phyloP scores from a whole-genome alignment of 2,888 invertebrate genomes.

The Tetrapedia diversipes region DNA sequence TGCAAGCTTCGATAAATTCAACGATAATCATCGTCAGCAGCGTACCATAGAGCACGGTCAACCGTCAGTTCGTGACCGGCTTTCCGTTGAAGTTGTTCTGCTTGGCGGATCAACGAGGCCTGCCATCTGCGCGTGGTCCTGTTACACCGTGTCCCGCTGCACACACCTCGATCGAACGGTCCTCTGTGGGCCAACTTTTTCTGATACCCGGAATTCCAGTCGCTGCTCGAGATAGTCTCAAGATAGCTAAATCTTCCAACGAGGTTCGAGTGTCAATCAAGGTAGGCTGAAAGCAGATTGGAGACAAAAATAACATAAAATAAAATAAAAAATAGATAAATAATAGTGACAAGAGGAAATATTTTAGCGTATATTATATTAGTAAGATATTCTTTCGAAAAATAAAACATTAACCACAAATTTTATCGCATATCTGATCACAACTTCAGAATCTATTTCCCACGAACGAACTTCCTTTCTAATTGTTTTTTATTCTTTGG shows the following conservation, averaged over 20 bases:
- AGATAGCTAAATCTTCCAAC: neutral
- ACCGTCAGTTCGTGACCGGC: constrained; percentile 24
- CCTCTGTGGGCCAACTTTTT: neutral
- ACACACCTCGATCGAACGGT: neutral
- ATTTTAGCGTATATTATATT: too few species aligned
- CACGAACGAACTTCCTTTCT: too few species aligned
- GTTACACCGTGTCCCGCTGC: neutral
- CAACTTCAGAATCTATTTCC: too few species aligned
- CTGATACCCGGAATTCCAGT: neutral
- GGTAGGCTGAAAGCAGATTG: neutral
- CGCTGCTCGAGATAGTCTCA: neutral
- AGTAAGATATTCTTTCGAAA: too few species aligned
- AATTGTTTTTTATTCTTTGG: neutral
- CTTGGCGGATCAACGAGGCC: constrained; percentile 7
- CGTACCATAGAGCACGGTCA: neutral
- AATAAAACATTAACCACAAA: too few species aligned
- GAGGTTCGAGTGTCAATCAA: neutral
- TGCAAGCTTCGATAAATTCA: constrained; percentile 2
- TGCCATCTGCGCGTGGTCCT: neutral
- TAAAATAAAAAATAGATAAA: too few species aligned
- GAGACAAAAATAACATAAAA: neutral
- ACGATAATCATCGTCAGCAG: neutral
- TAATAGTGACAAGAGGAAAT: too few species aligned
- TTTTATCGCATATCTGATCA: too few species aligned
- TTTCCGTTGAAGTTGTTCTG: constrained; percentile 8